These are phyloP conservation scores for Yponomeuta evonymella DNA, from an alignment of 2,888 invertebrate species.

Conservation along the genomic window DNA sequence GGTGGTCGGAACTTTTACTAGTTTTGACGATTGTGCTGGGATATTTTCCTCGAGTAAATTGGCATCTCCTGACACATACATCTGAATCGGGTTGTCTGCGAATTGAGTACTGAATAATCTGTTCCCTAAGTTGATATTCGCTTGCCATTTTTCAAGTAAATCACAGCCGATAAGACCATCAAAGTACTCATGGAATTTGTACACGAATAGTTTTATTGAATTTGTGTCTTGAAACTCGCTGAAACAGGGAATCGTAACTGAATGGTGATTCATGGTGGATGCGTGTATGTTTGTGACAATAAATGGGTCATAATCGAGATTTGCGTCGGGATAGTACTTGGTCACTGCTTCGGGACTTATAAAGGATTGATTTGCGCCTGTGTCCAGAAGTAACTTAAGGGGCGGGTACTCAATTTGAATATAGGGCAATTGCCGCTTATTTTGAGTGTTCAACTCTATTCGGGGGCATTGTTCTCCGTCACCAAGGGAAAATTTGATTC, in stretches of 20 bases:
- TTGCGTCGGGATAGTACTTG: conserved; percentile 17
- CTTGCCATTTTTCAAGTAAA: conserved; percentile 2
- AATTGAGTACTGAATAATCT: conserved; percentile 13
- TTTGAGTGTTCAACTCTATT: conserved; percentile 23
- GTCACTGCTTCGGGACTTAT: conserved; percentile 21
- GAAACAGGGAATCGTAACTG: conserved; percentile 15
- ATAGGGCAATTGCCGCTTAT: conserved; percentile 20
- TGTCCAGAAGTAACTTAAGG: conserved; percentile 22
- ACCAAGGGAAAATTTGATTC: conserved; percentile 17
- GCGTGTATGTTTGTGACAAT: conserved; percentile 19
- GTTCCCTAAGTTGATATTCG: conserved; percentile 10
- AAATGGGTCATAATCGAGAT: conserved; percentile 23
- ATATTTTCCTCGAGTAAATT: conserved; percentile 14
- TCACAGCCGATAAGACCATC: conserved; percentile 16
- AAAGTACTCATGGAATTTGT: conserved; percentile 17
- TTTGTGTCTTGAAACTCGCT: neutral
- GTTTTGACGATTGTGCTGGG: conserved; percentile 11
- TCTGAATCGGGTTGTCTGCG: conserved; percentile 12
- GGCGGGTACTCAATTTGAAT: conserved; percentile 21
- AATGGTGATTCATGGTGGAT: conserved; percentile 13
- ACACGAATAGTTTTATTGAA: conserved; percentile 16
- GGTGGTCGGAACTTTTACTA: conserved; percentile 13
- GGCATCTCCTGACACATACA: conserved; percentile 6
- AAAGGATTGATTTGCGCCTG: conserved; percentile 23
- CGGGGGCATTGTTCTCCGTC: conserved; percentile 15